phyloP scores from a whole-genome alignment of 2,888 invertebrate genomes.

The Xanthorhoe spadicearia region DNA sequence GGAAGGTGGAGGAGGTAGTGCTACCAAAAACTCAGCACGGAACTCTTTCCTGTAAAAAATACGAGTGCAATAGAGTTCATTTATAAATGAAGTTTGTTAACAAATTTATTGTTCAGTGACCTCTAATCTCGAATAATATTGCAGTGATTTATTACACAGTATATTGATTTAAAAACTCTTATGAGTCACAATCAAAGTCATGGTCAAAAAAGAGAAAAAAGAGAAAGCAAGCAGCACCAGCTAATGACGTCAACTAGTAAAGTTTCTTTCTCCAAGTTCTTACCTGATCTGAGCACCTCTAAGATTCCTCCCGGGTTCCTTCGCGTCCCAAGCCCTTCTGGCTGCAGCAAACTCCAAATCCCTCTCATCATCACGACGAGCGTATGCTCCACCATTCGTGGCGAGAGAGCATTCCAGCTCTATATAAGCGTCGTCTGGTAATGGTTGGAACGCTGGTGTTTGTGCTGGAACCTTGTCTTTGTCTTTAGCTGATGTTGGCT shows the following conservation, averaged over 20 bases:
- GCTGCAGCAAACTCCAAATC: slow-evolving; percentile 60
- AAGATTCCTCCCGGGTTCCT: slow-evolving; percentile 63
- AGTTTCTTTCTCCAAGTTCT: not conserved
- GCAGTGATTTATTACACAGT: too few species aligned
- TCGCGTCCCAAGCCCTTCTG: slow-evolving; percentile 59
- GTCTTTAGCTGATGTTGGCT: slow-evolving; percentile 57
- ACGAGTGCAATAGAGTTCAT: too few species aligned
- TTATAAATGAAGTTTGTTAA: too few species aligned
- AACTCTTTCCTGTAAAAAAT: slow-evolving; percentile 61
- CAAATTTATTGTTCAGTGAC: not conserved
- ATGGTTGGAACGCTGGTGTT: slow-evolving; percentile 44
- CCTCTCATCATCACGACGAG: slow-evolving; percentile 64
- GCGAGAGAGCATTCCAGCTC: slow-evolving; percentile 68
- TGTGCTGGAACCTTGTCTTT: slow-evolving; percentile 43
- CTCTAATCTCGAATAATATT: too few species aligned
- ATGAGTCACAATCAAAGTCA: too few species aligned
- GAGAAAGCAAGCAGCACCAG: too few species aligned
- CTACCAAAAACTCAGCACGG: slow-evolving; percentile 64
- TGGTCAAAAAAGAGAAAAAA: too few species aligned
- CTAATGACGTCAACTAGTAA: too few species aligned
- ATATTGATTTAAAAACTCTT: too few species aligned
- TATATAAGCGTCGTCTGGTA: slow-evolving; percentile 66
- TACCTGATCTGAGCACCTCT: slow-evolving; percentile 69
- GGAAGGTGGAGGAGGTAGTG: slow-evolving; percentile 48
- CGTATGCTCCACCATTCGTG: slow-evolving; percentile 55